Percentiles rank a stretch among this genome's conserved stretches.
Conservation (phyloP, 1,140 invertebrate genomes). For the Chionoecetes opilio region DNA sequence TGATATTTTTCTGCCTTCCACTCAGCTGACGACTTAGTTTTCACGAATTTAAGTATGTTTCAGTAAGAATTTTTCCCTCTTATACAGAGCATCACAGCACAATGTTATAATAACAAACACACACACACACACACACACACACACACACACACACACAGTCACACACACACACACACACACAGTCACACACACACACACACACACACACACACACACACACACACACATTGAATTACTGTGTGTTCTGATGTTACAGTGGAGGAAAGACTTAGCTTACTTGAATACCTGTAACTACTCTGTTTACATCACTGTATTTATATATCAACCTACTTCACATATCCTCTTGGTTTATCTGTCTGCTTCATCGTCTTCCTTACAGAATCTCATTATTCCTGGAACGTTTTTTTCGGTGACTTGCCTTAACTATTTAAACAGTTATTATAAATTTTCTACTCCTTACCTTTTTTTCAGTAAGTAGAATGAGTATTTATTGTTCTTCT, state of each 20-base stretch:
- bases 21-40: not conserved
- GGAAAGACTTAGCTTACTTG: too few relatives aligned
- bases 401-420: too few relatives aligned
- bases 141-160: not conserved
- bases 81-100: not conserved
- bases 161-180: conserved; percentile 27
- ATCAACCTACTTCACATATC: too few relatives aligned
- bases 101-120: not conserved
- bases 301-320: too few relatives aligned
- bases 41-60: not conserved
- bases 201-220: conserved; percentile 45
- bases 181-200: conserved; percentile 36
- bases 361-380: too few relatives aligned
- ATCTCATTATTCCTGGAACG: too few relatives aligned
- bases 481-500: not conserved
- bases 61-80: not conserved
- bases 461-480: not conserved
- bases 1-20: not conserved
- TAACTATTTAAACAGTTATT: too few relatives aligned
- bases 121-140: not conserved
- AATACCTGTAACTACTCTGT: too few relatives aligned
- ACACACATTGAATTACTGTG: not conserved
- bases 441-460: not conserved
- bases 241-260: too few relatives aligned
- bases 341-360: too few relatives aligned